A percentile compares a stretch with the other conserved stretches of the same genome.
Evolutionary conservation across 2,113 vertebrate species (phyloP).

Genomic region (Gymnorhina tibicen): DNA sequence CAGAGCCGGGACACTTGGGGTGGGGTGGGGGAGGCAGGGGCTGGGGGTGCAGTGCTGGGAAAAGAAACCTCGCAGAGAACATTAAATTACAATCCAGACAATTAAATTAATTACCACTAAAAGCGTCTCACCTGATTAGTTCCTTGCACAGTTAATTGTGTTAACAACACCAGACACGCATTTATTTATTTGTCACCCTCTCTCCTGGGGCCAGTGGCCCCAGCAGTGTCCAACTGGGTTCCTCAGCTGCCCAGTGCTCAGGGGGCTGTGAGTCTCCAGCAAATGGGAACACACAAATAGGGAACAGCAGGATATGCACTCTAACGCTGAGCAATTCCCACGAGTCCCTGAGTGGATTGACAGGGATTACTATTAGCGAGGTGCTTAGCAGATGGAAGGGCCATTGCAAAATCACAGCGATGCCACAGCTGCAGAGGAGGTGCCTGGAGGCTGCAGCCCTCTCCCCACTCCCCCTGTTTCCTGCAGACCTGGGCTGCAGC

Average conservation of each 20-base stretch:
- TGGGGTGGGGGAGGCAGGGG: background rate
- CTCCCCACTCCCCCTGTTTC: background rate
- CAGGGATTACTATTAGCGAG: background rate
- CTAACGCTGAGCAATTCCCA: background rate
- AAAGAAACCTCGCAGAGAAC: background rate
- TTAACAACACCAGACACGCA: background rate
- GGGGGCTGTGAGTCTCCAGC: background rate
- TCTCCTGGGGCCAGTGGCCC: background rate
- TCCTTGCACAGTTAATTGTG: slow-evolving; percentile 35
- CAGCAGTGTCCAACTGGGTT: background rate
- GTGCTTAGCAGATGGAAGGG: slow-evolving; percentile 24
- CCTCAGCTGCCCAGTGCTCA: background rate
- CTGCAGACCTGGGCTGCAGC: background rate
- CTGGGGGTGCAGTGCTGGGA: fast-evolving
- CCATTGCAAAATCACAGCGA: background rate
- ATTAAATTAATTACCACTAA: slow-evolving; percentile 57
- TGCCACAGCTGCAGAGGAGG: slow-evolving; percentile 9
- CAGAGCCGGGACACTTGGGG: background rate
- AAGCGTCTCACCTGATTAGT: slow-evolving; percentile 56
- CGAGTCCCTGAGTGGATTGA: background rate
- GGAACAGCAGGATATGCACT: slow-evolving; percentile 3
- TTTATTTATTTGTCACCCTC: background rate
- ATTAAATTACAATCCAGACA: slow-evolving; percentile 31
- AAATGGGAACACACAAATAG: background rate
- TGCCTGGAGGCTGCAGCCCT: background rate